Conservation (phyloP, 2,888 invertebrate species). For the Nemapogon koenigi region DNA sequence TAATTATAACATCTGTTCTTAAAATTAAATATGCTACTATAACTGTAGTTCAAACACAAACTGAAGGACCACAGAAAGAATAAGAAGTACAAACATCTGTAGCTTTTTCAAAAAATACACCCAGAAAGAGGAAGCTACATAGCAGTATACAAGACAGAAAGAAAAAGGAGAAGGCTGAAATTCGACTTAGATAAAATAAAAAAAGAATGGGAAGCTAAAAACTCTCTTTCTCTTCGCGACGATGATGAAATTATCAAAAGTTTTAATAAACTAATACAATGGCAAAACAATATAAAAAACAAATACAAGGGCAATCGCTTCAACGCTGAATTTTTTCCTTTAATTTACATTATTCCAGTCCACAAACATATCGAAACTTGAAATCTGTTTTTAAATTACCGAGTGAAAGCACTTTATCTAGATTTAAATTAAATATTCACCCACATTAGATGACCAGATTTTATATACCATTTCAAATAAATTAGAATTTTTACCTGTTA, state of each 20-base stretch:
- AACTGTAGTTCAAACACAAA: not conserved
- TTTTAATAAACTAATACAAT: conserved; percentile 18
- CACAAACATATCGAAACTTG: conserved; percentile 19
- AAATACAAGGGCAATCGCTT: conserved; percentile 18
- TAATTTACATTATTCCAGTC: conserved; percentile 20
- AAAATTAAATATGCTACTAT: not conserved
- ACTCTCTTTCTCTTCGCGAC: not conserved
- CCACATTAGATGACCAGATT: conserved; percentile 17
- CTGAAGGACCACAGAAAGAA: not conserved
- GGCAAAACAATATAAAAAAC: conserved; percentile 19
- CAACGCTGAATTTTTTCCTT: conserved; percentile 16
- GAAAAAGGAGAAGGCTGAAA: not conserved
- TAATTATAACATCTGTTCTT: not conserved
- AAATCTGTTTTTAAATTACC: conserved; percentile 18
- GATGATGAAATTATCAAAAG: too few species aligned
- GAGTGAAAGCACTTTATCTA: conserved; percentile 15
- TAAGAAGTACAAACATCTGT: not conserved
- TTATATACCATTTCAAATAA: conserved; percentile 11
- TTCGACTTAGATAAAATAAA: not conserved
- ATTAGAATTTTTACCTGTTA: conserved; percentile 15
- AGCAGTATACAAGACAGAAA: not conserved
- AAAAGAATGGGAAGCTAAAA: not conserved
- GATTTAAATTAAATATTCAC: conserved; percentile 11
- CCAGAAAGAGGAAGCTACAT: too few species aligned
- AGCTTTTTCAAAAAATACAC: not conserved